Conservation (phyloP, 2,113 vertebrate genomes). For the Stictonetta naevosa region DNA sequence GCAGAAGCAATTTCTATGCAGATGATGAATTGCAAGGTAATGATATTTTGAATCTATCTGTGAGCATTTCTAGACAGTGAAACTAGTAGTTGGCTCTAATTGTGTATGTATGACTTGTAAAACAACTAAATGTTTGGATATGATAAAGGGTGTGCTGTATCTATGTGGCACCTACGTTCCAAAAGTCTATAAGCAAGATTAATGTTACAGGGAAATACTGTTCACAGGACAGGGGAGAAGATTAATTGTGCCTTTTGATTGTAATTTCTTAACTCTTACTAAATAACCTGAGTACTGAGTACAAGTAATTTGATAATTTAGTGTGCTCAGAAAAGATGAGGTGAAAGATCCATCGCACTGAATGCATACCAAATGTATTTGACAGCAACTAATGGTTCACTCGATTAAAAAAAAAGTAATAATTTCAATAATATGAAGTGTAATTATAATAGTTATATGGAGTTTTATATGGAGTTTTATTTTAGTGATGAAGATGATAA, state of each 20-base stretch:
- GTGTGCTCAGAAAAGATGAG: background rate
- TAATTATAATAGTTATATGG: background rate
- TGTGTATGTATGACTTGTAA: background rate
- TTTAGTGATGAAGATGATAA: background rate
- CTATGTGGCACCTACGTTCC: background rate
- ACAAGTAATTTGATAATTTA: background rate
- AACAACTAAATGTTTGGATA: background rate
- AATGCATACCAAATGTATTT: background rate
- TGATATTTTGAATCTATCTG: background rate
- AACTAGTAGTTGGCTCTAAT: background rate
- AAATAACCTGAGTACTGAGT: background rate
- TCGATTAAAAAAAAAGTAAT: background rate
- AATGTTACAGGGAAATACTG: background rate
- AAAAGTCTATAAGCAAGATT: background rate
- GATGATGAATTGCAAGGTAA: constrained; percentile 93
- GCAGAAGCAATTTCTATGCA: constrained; percentile 92
- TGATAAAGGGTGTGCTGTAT: background rate
- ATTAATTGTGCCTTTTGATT: background rate
- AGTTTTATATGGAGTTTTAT: background rate
- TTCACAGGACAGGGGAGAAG: background rate
- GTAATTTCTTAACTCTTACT: background rate
- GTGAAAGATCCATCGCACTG: background rate
- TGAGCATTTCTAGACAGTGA: background rate
- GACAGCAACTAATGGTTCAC: background rate
- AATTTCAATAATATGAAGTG: background rate